Percentiles rank a stretch among this genome's conserved stretches.
Conservation (phyloP, 2,888 invertebrate species). For the Noctua janthe region DNA sequence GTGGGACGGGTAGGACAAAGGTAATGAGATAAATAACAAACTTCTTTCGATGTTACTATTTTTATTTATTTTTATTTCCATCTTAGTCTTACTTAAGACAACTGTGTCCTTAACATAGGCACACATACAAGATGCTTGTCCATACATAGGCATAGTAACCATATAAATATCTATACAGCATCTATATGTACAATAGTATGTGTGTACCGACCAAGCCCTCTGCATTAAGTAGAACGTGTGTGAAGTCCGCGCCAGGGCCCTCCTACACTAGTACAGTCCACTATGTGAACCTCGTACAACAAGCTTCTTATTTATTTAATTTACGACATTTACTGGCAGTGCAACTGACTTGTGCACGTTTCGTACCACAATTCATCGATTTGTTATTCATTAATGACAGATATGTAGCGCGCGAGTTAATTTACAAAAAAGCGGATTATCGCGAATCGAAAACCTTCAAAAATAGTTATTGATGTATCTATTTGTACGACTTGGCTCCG, state of each 20-base stretch:
- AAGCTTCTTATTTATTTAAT: conserved; percentile 76
- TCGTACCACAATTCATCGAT: conserved; percentile 70
- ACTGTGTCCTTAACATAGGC: conserved; percentile 83
- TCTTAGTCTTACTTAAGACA: conserved; percentile 85
- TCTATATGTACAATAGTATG: conserved; percentile 88
- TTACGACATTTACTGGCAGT: conserved; percentile 85
- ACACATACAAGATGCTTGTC: conserved; percentile 87
- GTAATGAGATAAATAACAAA: conserved; percentile 76
- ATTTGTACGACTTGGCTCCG: conserved; percentile 50
- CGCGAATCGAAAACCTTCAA: conserved; percentile 71
- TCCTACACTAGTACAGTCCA: conserved; percentile 78
- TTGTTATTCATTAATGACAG: conserved; percentile 72
- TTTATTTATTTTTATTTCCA: conserved; percentile 89
- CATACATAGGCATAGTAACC: conserved; percentile 83
- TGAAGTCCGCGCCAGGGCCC: conserved; percentile 56
- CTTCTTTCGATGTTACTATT: conserved; percentile 86
- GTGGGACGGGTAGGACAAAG: conserved; percentile 38
- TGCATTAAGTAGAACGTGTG: conserved; percentile 54
- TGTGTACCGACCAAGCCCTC: conserved; percentile 78
- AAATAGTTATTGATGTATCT: conserved; percentile 58
- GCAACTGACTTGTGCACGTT: conserved; percentile 83
- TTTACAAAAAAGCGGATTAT: conserved; percentile 77
- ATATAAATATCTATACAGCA: conserved; percentile 89
- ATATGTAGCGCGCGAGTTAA: conserved; percentile 85
- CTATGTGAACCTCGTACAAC: conserved; percentile 83